A percentile compares a stretch with the other conserved stretches of the same genome.
Evolutionary conservation across 2,113 vertebrate species (phyloP).

Genomic region (Pyxicephalus adspersus): DNA sequence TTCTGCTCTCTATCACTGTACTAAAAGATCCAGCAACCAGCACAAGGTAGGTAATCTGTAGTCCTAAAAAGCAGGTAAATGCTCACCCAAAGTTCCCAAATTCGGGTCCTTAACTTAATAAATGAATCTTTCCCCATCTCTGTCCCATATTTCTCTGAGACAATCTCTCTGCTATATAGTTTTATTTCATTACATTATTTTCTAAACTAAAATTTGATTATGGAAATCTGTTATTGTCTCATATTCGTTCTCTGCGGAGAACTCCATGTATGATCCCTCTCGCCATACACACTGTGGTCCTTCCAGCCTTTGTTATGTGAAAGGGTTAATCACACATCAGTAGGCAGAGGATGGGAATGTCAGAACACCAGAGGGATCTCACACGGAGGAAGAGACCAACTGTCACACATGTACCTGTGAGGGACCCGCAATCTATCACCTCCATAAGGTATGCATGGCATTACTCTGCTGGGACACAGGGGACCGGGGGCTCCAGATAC

Average conservation of each 20-base stretch:
- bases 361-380: conserved; percentile 15
- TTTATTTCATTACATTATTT: too few species aligned
- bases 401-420: neutral
- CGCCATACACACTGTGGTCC: neutral
- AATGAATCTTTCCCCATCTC: too few species aligned
- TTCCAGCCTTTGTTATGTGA: neutral
- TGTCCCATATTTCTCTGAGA: too few species aligned
- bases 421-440: neutral
- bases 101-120: too few species aligned
- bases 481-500: neutral
- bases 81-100: too few species aligned
- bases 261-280: neutral
- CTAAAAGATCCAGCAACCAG: neutral
- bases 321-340: conserved; percentile 16
- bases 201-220: too few species aligned
- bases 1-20: neutral
- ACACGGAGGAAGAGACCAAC: neutral
- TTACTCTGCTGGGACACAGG: neutral
- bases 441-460: neutral
- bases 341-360: conserved; percentile 32
- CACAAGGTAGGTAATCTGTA: too few species aligned
- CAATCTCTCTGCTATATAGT: too few species aligned
- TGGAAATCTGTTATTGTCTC: too few species aligned
- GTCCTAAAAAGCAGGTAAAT: too few species aligned
- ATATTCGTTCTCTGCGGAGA: too few species aligned